Base-by-base conservation (phyloP, 2,888 invertebrate species). In the Teinopalpus imperialis region DNA sequence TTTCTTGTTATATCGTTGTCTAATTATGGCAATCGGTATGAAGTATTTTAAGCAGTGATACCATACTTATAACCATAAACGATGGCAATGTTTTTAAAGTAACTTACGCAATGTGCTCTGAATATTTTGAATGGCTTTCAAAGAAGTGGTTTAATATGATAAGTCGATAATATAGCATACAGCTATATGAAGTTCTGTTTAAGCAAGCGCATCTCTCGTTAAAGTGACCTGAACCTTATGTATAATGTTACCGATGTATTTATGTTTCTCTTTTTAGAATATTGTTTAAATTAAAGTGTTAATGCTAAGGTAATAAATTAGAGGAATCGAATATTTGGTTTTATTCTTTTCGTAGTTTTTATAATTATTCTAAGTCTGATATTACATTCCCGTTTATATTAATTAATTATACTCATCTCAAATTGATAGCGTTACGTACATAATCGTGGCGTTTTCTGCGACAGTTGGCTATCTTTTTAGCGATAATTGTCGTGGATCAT, bases 231-330 rank as follows among this genome's bases (percentile, higher is more conserved):
- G 71, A 76, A 63, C 51, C 54, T 52, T 62, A 62, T 66, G 61
- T 53, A 57, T 64, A 37, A 20, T 32, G 37, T 39, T 18, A 2
- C 18, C 69, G 60, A 57, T 62, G 57, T 70, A 61, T 72, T 66
- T 67, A 62, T 64, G 54, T 53, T 61, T 63, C 59, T 54, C 60
- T 58, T 57, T 53, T 69, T 3, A 62, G 44, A 60, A 59, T 70
- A 66, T 69, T 74, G 69, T 77, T 70, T 66, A 35, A 51, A 51
- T 66, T 18, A 43, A 65, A 58, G 50, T 78, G 80, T 83, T 85
- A 81, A 74, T 72, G 59, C 72, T 83, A 69, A 72, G 81, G 77
- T 82, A 86, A 85, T 86, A 85, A 85, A 87, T 77, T 74, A 79
- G 82, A 80, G 86, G 85, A 82, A 85, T 81, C 75, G 26, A 57